These are phyloP conservation scores for Uria aalge DNA, from an alignment of 2,113 vertebrate genomes.

Conservation along the genomic window DNA sequence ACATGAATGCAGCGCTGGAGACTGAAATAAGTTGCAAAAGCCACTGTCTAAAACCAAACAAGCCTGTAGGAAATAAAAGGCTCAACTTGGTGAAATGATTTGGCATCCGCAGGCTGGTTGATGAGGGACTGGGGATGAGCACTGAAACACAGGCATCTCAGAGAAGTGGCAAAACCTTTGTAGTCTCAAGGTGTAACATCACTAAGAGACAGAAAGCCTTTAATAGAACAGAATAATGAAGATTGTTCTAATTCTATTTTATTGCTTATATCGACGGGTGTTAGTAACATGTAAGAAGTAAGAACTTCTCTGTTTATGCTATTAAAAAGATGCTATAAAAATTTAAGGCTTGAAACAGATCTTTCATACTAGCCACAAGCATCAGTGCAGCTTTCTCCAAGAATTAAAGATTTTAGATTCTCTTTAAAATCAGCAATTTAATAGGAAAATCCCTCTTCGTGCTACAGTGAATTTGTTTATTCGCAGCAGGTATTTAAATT, in stretches of 20 bases:
- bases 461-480: not conserved
- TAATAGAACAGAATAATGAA: not conserved
- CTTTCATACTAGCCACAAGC: not conserved
- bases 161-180: not conserved
- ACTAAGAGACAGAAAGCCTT: not conserved
- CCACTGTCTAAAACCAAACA: not conserved
- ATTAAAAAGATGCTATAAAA: not conserved
- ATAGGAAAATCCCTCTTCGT: not conserved
- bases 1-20: not conserved
- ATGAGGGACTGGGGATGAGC: not conserved
- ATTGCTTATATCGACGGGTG: not conserved
- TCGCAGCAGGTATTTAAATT: not conserved
- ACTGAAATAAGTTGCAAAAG: not conserved
- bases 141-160: not conserved
- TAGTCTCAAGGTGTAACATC: not conserved
- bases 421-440: not conserved
- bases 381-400: not conserved
- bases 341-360: not conserved
- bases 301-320: not conserved
- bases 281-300: not conserved
- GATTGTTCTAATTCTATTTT: not conserved
- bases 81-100: not conserved
- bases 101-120: not conserved
- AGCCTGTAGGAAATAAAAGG: not conserved
- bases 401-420: not conserved